Base-by-base conservation (phyloP, 64 coral and sea anemone species). In the Cladopsammia gracilis region DNA sequence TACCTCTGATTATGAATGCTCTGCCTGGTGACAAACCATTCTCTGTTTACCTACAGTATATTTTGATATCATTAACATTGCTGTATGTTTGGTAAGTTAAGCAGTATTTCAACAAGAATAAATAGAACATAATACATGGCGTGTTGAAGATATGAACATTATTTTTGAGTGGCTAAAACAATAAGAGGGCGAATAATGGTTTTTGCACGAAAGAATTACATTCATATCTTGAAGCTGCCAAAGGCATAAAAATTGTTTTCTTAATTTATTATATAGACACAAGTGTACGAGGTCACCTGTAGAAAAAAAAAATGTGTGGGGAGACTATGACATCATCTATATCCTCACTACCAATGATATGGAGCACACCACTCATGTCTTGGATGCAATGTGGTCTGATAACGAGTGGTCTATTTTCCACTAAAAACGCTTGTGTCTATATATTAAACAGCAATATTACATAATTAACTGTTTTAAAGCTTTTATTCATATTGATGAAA, bases 141-240 rank as follows among this genome's bases (percentile, higher is more conserved):
- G 59, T 60, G 58, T 82, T 82, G 78, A 82, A 82, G 78, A 82
- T 82, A 59, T 57, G 56, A 82, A 60, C 59, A 59, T 70, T 82
- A 62, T 82, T 82, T 53, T 82, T n/a, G n/a, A n/a, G 78, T 82
- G 78, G 78, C 78, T n/a, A 82, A 82, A 82, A 82, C 78, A 82
- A 82, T 82, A n/a, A n/a, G 22, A n/a, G 53, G 58, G 78, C 58
- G 78, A 59, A 82, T 82, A 20, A 59, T 82, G 53, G 58, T 82
- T 70, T 64, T 82, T 61, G 78, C 53, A 59, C 59, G 78, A 82
- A 82, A 82, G 58, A 82, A 82, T 82, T 82, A 59, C 22, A 82
- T 82, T 82, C 78, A 82, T 53, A 82, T 82, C 52, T 82, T 82
- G 78, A 82, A 82, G 78, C 78, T 82, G 54, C 53, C 78, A 82